Evolutionary conservation across 37 sponge, comb jelly and placozoan species (phyloP), one percentile per base, ranked within the genome.

Genomic region (Eunapius fragilis): DNA sequence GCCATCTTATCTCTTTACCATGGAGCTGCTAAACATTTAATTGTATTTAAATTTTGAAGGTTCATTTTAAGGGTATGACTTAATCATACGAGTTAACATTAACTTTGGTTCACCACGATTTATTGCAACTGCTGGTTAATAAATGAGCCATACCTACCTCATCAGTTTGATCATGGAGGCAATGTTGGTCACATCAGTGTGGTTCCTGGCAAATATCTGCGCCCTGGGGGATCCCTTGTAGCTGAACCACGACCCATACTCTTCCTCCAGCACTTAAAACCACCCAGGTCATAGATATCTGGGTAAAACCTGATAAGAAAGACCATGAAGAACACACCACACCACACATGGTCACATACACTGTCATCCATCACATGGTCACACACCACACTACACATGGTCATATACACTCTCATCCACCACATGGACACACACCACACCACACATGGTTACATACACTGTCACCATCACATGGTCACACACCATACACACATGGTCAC

Each of bases 211-310:
- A 80, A 95, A 98, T 73, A 98, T 98, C 72, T 58, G 80, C 14
- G 97, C 97, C 32, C 99, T 76, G 10, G 99, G 97, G 49, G 82
- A 68, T 0, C 87, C 85, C 30, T 87, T 83, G 80, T 96, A 92
- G 19, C 89, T 85, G 83, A 98, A 98, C 89, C 84, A 95, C 7
- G 83, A 72, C 0, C 99, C 99, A 84, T 95, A 97, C 88, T 97
- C 89, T 17, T 87, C 82, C 19, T 74, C 92, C 71, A 85, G 31
- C n/a, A n/a, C 25, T 83, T 86, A 80, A 72, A 77, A 4, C 98
- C 98, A 74, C 95, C 93, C 69, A 79, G 78, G 70, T 93, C 74
- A 50, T 80, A 96, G 76, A 98, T 89, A 22, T 82, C 84, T 0
- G 84, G 70, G 75, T 89, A 98, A 74, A 77, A 93, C 23, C 95